Percentiles rank a stretch among this genome's conserved stretches.
Conservation (phyloP, 2,888 invertebrate species). For the Cephus pulcher region DNA sequence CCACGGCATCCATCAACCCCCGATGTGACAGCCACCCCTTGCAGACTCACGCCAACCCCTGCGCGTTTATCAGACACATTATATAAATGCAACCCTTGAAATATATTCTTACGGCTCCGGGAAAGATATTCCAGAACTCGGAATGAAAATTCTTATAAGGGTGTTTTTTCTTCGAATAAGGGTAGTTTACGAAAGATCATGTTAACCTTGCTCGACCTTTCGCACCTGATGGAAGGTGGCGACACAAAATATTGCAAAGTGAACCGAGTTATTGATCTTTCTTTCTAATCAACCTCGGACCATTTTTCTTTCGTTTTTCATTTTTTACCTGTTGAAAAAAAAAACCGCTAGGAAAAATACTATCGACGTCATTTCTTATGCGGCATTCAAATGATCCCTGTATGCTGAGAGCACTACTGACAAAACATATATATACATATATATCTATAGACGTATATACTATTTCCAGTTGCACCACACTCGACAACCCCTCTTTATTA, state of each 20-base stretch:
- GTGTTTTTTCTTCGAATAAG: too few species aligned
- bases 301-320: not conserved
- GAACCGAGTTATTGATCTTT: not conserved
- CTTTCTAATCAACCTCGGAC: not conserved
- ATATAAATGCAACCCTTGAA: not conserved
- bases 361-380: not conserved
- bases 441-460: too few species aligned
- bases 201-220: not conserved
- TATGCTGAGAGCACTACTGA: not conserved
- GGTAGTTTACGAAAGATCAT: not conserved
- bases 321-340: not conserved
- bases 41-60: not conserved
- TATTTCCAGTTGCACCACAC: not conserved
- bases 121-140: not conserved
- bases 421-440: too few species aligned
- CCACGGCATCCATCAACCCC: slow-evolving; percentile 43
- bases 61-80: not conserved
- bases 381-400: not conserved
- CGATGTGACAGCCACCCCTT: slow-evolving; percentile 34
- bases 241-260: not conserved
- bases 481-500: slow-evolving; percentile 10
- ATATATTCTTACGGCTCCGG: not conserved
- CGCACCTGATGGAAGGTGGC: accelerated
- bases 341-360: not conserved
- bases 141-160: not conserved